Evolutionary conservation across 2,113 vertebrate genomes (phyloP), one percentile per base, ranked within the genome.

Genomic region (Vulpes ferrilata): DNA sequence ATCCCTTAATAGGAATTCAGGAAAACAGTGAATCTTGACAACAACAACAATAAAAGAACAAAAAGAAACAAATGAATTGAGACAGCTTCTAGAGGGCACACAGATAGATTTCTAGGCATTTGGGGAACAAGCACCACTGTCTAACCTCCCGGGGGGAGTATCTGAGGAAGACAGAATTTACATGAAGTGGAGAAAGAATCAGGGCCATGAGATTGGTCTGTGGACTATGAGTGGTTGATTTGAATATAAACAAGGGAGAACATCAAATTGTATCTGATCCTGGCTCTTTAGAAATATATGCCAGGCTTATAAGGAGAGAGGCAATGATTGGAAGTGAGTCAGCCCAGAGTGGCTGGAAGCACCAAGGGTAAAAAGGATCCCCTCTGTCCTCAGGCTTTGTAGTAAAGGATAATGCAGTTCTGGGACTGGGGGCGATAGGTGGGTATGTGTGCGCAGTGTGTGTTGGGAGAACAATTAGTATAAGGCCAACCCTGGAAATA

Each of bases 401-500:
- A 22, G n/a, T 5, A 71, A 71, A 32, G 0, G 62, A 11, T 55
- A 17, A n/a, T 32, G n/a, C 13, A 64, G 32, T 55, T 88, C n/a
- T 0, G 0, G 3, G 6, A 10, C 23, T 4, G 10, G 7, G 15
- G 15, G 32, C 0, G 19, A 67, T 9, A 2, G 0, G 19, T 71
- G 8, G 7, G 13, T 12, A 1, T 38, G 25, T 12, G 1, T 38
- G 25, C 25, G 53, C 16, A 32, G 93, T 23, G 16, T 78, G 3
- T 23, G 2, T 25, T 86, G 65, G 62, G 35, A 87, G 55, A 87
- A 5, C 30, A 60, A 7, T 85, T 55, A 59, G 35, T 13, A 27
- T 16, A 30, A 81, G 65, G 5, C 17, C 25, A 84, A 60, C 11
- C 20, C 7, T n/a, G 53, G 65, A 78, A 90, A 67, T 11, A 59